Conservation (phyloP, 1,140 invertebrate species). For the Drosophila sp. region DNA sequence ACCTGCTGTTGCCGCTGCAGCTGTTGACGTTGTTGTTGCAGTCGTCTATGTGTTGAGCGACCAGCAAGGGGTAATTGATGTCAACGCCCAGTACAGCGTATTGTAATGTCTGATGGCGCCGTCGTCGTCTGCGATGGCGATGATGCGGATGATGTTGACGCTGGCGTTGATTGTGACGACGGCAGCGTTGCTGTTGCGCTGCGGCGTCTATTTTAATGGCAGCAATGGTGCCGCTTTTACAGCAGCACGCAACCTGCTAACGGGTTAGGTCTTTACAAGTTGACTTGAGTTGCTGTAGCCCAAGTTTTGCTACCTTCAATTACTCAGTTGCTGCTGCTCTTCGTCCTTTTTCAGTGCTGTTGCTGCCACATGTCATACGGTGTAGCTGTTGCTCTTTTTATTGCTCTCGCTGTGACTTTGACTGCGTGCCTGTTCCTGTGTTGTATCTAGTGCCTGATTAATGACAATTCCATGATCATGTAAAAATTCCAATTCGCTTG, state of each 20-base stretch:
- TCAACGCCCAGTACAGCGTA: conserved; percentile 30
- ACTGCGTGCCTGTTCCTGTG: neutral
- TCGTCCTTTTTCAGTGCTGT: conserved; percentile 19
- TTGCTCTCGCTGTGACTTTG: conserved; percentile 13
- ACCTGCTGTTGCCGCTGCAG: conserved; percentile 20
- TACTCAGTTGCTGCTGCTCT: conserved; percentile 37
- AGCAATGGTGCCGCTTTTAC: conserved; percentile 80
- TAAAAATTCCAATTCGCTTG: conserved; percentile 50
- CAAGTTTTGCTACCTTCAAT: conserved; percentile 17
- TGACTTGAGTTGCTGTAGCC: neutral
- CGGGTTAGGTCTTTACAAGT: conserved; percentile 38
- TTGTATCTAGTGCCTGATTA: conserved; percentile 28
- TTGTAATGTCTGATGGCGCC: conserved; percentile 37
- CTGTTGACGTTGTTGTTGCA: conserved; percentile 37
- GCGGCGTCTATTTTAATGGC: conserved; percentile 83
- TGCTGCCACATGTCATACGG: conserved; percentile 38
- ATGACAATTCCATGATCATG: conserved; percentile 74
- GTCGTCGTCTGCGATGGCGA: conserved; percentile 79
- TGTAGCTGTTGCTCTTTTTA: conserved; percentile 39
- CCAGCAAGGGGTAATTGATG: conserved; percentile 59
- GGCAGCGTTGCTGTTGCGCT: conserved; percentile 80
- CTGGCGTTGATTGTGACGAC: conserved; percentile 82
- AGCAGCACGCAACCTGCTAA: conserved; percentile 73
- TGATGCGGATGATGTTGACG: conserved; percentile 77
- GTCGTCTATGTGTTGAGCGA: conserved; percentile 53